Evolutionary conservation across 2,888 invertebrate genomes (phyloP).

Genomic region (Neocrepidodera transversa): DNA sequence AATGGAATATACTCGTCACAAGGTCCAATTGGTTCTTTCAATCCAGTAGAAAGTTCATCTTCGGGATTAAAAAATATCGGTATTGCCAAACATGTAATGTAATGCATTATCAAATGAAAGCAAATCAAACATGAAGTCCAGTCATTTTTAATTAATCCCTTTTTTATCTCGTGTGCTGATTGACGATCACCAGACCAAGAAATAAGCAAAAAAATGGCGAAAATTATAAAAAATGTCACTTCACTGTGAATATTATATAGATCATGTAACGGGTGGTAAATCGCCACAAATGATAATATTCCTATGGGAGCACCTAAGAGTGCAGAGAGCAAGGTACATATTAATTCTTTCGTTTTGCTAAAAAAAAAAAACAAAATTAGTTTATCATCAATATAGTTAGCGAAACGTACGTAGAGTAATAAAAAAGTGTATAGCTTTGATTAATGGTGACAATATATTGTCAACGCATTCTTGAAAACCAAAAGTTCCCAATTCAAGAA

Average conservation of each 20-base stretch:
- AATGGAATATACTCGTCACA: conserved; percentile 69
- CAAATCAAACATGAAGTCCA: conserved; percentile 58
- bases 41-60: conserved; percentile 70
- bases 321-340: conserved; percentile 66
- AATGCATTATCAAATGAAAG: conserved; percentile 68
- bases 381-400: no score
- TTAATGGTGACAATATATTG: no score
- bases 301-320: conserved; percentile 77
- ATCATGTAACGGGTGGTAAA: conserved; percentile 83
- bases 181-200: conserved; percentile 68
- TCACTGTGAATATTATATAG: conserved; percentile 72
- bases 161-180: conserved; percentile 50
- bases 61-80: conserved; percentile 73
- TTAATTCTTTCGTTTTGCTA: conserved; percentile 64
- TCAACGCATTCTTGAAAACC: no score
- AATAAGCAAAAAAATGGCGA: conserved; percentile 67
- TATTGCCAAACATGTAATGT: conserved; percentile 67
- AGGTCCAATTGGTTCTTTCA: conserved; percentile 78
- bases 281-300: conserved; percentile 72
- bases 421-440: no score
- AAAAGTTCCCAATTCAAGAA: no score
- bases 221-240: conserved; percentile 72
- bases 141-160: conserved; percentile 38
- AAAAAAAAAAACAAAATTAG: conserved; percentile 43
- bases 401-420: no score